Conservation (phyloP, 2,888 invertebrate species). For the Acleris sparsana region DNA sequence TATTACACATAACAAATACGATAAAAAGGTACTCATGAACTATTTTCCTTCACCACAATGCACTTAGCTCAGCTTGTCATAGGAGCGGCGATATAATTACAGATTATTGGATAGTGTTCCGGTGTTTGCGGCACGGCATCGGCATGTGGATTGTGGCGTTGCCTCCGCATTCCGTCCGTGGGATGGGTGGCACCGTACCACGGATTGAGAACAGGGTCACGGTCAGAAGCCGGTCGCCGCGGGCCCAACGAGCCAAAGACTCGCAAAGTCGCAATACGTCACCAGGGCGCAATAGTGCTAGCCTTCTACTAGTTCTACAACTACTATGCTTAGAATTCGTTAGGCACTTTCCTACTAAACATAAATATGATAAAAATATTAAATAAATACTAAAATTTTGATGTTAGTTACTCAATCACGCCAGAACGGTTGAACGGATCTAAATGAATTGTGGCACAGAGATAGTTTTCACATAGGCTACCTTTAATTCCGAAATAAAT, state of each 20-base stretch:
- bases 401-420: too few species aligned
- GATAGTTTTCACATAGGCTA: too few species aligned
- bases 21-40: constrained; percentile 23
- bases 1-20: constrained; percentile 2
- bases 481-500: too few species aligned
- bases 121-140: constrained; percentile 49
- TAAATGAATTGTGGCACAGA: too few species aligned
- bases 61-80: constrained; percentile 8
- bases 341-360: too few species aligned
- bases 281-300: neutral
- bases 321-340: too few species aligned
- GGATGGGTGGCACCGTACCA: constrained; percentile 60
- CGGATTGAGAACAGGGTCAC: constrained; percentile 77
- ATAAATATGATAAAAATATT: too few species aligned
- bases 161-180: constrained; percentile 71
- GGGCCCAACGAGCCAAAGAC: constrained; percentile 25
- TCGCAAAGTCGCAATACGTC: constrained; percentile 12
- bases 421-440: too few species aligned
- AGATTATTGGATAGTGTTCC: constrained; percentile 14
- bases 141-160: constrained; percentile 51
- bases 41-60: constrained; percentile 6
- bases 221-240: constrained; percentile 70
- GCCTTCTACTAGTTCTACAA: neutral
- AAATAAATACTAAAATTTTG: too few species aligned
- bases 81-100: constrained; percentile 12